These are phyloP conservation scores for Aphaenogaster rudis DNA, from an alignment of 1,140 invertebrate species.

Conservation along the genomic window DNA sequence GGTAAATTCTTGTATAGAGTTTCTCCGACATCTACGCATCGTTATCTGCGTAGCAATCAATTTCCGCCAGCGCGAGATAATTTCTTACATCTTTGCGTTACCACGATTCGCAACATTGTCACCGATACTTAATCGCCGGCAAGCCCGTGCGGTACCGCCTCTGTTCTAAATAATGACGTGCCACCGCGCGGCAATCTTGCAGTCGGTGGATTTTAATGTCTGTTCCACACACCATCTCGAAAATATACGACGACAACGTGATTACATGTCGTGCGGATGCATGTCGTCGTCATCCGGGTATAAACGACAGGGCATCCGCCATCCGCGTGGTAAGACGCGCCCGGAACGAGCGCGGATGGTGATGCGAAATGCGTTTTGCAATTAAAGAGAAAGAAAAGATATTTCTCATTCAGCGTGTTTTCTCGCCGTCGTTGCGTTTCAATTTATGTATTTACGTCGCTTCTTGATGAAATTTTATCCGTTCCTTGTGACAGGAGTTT, in stretches of 20 bases:
- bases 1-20: not conserved
- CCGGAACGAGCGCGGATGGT: not conserved
- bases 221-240: slow-evolving; percentile 41
- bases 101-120: slow-evolving; percentile 28
- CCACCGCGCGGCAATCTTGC: slow-evolving; percentile 71
- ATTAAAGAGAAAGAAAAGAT: slow-evolving; percentile 10
- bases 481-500: not conserved
- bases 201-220: slow-evolving; percentile 75
- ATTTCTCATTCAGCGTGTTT: not conserved
- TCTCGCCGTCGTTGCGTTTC: not conserved
- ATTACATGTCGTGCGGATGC: slow-evolving; percentile 70
- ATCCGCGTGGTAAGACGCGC: slow-evolving; percentile 62
- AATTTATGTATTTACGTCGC: not conserved
- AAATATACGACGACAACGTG: slow-evolving; percentile 73
- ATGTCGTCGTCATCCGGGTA: slow-evolving; percentile 47
- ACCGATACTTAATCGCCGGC: slow-evolving; percentile 39
- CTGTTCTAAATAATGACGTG: slow-evolving; percentile 71
- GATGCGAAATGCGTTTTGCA: slow-evolving; percentile 31
- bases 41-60: slow-evolving; percentile 10
- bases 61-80: slow-evolving; percentile 29
- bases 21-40: not conserved
- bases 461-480: not conserved
- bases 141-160: not conserved
- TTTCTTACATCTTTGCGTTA: slow-evolving; percentile 36
- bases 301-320: slow-evolving; percentile 61